Evolutionary conservation across 2,113 vertebrate genomes (phyloP).

Genomic region (Gymnorhina tibicen): DNA sequence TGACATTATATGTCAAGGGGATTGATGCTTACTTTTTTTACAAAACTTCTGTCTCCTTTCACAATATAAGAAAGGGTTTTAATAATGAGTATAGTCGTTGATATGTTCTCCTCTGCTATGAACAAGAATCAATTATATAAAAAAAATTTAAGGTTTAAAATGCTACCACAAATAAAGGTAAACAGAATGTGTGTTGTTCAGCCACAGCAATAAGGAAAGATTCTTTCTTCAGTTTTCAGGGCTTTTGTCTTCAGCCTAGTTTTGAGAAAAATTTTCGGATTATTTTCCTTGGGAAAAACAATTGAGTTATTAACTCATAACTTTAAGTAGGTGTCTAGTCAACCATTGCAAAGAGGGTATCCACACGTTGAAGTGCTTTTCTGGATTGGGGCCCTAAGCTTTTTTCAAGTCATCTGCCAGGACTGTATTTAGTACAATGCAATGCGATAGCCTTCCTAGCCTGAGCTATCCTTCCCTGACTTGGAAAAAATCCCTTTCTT

Average conservation of each 20-base stretch:
- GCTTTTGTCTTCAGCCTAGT: neutral
- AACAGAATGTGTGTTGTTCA: neutral
- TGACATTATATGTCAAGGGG: neutral
- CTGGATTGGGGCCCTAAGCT: neutral
- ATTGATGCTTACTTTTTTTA: neutral
- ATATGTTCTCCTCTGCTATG: neutral
- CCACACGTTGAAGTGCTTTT: neutral
- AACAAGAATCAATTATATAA: neutral
- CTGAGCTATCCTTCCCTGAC: neutral
- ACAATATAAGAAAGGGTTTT: neutral
- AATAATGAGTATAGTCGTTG: neutral
- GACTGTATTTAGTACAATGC: neutral
- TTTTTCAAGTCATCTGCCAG: neutral
- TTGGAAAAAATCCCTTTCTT: neutral
- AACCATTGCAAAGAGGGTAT: neutral
- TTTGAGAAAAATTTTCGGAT: neutral
- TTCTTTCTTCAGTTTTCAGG: neutral
- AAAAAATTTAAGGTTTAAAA: neutral
- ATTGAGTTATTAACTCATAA: neutral
- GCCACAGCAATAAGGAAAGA: neutral
- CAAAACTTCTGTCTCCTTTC: neutral
- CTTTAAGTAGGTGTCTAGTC: neutral
- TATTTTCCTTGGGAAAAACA: neutral
- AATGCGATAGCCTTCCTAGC: neutral
- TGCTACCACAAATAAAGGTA: neutral